Conservation (phyloP, 2,797 vertebrate genomes). For the Pangasius krempfi region DNA sequence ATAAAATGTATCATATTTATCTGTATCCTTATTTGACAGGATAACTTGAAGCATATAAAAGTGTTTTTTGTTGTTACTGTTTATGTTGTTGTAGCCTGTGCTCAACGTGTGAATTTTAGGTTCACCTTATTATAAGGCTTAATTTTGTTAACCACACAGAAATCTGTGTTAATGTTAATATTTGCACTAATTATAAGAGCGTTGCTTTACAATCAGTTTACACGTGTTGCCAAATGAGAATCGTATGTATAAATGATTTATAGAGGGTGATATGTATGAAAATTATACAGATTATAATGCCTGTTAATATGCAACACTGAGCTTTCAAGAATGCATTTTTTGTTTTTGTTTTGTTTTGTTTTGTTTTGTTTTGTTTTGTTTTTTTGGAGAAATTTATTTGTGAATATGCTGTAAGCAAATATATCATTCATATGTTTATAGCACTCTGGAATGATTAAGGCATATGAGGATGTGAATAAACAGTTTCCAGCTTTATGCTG, state of each 20-base stretch:
- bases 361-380: too few relatives aligned
- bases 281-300: neutral
- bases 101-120: neutral
- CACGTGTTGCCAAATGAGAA: slow-evolving; percentile 1
- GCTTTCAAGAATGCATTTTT: neutral
- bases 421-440: neutral
- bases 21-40: slow-evolving; percentile 10
- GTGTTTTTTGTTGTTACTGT: neutral
- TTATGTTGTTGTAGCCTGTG: neutral
- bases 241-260: neutral
- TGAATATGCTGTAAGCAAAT: slow-evolving; percentile 4
- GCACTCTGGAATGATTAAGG: slow-evolving; percentile 11
- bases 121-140: slow-evolving; percentile 6
- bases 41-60: neutral
- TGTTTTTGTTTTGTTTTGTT: too few relatives aligned
- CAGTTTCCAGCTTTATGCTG: neutral
- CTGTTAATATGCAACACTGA: slow-evolving; percentile 16
- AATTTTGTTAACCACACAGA: slow-evolving; percentile 11
- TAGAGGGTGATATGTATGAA: slow-evolving; percentile 7
- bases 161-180: slow-evolving; percentile 14
- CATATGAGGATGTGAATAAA: neutral
- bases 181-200: slow-evolving; percentile 37
- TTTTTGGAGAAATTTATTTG: slow-evolving; percentile 10
- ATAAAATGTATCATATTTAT: neutral
- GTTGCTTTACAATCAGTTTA: slow-evolving; percentile 30